Conservation (phyloP, 2,888 invertebrate species). For the Spilosoma lubricipeda region DNA sequence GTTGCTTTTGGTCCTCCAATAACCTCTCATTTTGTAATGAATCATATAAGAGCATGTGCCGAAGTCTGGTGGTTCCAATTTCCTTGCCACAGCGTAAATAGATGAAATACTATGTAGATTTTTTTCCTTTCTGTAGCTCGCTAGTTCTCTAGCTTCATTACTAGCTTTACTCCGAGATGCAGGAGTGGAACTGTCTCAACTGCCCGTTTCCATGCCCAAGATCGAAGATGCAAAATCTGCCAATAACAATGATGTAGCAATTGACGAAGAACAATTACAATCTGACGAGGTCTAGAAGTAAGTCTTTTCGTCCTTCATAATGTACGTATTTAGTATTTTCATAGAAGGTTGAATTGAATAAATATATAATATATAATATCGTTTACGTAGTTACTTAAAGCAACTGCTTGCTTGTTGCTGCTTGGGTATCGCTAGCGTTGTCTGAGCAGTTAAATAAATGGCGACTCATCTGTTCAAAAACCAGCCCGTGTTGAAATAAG, state of each 20-base stretch:
- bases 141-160: conserved; percentile 67
- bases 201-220: conserved; percentile 43
- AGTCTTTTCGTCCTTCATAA: neutral
- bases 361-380: too few species aligned
- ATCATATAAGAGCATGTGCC: neutral
- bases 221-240: conserved; percentile 23
- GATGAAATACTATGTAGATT: neutral
- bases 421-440: too few species aligned
- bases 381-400: too few species aligned
- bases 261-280: conserved; percentile 57
- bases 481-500: too few species aligned
- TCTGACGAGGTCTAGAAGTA: conserved; percentile 73
- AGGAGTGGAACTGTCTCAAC: conserved; percentile 57
- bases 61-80: neutral
- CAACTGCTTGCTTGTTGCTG: neutral
- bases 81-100: neutral
- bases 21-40: neutral
- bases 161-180: conserved; percentile 63
- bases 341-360: neutral
- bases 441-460: too few species aligned
- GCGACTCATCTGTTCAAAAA: too few species aligned
- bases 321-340: neutral
- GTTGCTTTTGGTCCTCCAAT: neutral
- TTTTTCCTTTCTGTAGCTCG: conserved; percentile 56
- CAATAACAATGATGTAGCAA: conserved; percentile 20